Conservation (phyloP, 2,888 invertebrate species). For the Coenonympha glycerion region DNA sequence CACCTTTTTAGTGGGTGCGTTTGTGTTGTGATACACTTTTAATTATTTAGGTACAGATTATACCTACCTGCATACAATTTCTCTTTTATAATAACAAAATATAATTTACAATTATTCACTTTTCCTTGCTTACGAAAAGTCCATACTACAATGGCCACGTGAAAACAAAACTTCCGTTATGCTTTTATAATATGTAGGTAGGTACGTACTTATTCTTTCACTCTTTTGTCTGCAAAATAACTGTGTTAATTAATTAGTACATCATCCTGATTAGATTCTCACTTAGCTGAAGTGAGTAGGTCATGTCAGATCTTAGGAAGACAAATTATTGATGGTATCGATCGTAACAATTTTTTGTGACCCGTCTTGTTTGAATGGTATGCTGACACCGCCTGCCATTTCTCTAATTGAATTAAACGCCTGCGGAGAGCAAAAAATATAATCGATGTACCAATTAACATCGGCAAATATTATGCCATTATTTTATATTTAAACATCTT, state of each 20-base stretch:
- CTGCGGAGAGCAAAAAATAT: slow-evolving; percentile 29
- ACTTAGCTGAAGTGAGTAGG: slow-evolving; percentile 53
- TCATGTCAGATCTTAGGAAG: slow-evolving; percentile 42
- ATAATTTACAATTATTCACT: no score
- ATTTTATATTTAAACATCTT: slow-evolving; percentile 19
- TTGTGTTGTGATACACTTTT: no score
- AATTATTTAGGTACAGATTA: background rate
- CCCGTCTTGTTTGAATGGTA: slow-evolving; percentile 35
- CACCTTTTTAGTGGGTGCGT: no score
- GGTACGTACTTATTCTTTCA: slow-evolving; percentile 19
- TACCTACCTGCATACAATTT: background rate
- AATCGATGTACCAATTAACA: slow-evolving; percentile 31
- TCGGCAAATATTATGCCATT: slow-evolving; percentile 25
- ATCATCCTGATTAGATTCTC: slow-evolving; percentile 58
- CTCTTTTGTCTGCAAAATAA: slow-evolving; percentile 50
- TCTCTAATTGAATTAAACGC: slow-evolving; percentile 59
- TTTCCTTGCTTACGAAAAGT: no score
- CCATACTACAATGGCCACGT: background rate
- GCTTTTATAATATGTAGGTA: no score
- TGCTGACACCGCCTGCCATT: slow-evolving; percentile 54
- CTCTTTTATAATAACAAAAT: background rate
- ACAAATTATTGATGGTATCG: slow-evolving; percentile 37
- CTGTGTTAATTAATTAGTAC: slow-evolving; percentile 66
- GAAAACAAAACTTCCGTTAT: slow-evolving; percentile 26
- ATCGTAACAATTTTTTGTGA: slow-evolving; percentile 47